Percentiles rank a stretch among this genome's conserved stretches.
These are phyloP conservation scores for Anagyrus pseudococci DNA, from an alignment of 2,888 invertebrate species.

Conservation along the genomic window DNA sequence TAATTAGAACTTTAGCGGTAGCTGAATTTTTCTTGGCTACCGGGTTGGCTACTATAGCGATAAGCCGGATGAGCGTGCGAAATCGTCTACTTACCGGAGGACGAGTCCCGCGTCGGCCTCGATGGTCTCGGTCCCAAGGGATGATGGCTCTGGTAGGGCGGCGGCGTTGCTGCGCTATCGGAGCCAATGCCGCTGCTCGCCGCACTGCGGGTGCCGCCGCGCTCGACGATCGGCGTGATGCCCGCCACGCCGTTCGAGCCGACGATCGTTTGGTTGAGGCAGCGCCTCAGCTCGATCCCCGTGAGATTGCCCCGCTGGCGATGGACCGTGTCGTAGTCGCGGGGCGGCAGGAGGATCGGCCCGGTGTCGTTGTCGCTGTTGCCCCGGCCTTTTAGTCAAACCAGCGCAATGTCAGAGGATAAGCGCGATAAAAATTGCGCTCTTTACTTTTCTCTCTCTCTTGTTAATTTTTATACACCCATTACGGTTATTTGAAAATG, in stretches of 20 bases:
- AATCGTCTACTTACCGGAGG: conserved; percentile 55
- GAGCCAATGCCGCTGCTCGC: conserved; percentile 90
- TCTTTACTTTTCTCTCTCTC: too few relatives aligned
- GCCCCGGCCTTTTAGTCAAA: conserved; percentile 56
- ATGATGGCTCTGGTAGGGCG: conserved; percentile 52
- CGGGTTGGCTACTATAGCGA: too few relatives aligned
- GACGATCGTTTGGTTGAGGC: conserved; percentile 75
- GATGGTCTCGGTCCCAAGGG: conserved; percentile 55
- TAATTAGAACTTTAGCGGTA: too few relatives aligned
- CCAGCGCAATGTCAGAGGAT: too few relatives aligned
- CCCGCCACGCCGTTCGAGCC: conserved; percentile 50
- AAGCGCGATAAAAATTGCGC: too few relatives aligned
- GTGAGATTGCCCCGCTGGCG: conserved; percentile 77
- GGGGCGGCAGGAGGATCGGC: conserved; percentile 87
- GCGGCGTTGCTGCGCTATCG: conserved; percentile 84
- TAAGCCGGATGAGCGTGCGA: too few relatives aligned
- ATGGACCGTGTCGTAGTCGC: conserved; percentile 93
- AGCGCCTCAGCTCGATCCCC: conserved; percentile 75
- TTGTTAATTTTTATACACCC: too few relatives aligned
- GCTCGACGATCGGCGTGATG: conserved; percentile 23
- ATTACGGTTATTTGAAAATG: background rate
- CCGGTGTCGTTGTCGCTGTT: conserved; percentile 62
- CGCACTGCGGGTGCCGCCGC: conserved; percentile 66
- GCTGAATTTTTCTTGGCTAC: too few relatives aligned
- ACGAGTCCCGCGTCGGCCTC: conserved; percentile 58